A percentile compares a stretch with the other conserved stretches of the same genome.
phyloP scores from a whole-genome alignment of 2,797 vertebrate species.

The Microchirus variegatus region DNA sequence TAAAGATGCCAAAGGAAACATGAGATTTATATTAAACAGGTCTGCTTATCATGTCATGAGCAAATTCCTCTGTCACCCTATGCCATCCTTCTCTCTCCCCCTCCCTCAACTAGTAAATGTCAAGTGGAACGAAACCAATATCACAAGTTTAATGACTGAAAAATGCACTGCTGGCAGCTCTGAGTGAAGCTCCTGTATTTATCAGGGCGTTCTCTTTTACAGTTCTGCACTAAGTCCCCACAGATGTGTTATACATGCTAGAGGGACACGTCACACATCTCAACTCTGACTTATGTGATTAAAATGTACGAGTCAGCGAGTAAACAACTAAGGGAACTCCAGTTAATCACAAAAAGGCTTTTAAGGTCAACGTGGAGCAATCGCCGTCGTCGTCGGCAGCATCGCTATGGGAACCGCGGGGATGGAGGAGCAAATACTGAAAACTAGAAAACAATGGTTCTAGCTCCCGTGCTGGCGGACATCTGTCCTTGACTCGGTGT shows the following conservation, averaged over 20 bases:
- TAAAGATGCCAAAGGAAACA: slow-evolving; percentile 16
- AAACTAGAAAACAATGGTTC: slow-evolving; percentile 15
- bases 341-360: slow-evolving; percentile 27
- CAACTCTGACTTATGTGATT: slow-evolving; percentile 53
- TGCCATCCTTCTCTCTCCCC: slow-evolving; percentile 7
- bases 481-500: slow-evolving; percentile 6
- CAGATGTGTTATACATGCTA: slow-evolving; percentile 61
- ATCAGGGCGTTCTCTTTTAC: slow-evolving; percentile 67
- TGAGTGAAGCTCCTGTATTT: slow-evolving; percentile 62
- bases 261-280: slow-evolving; percentile 63
- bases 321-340: slow-evolving; percentile 41
- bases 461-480: slow-evolving; percentile 37
- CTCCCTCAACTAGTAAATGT: slow-evolving; percentile 28
- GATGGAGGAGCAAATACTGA: background rate
- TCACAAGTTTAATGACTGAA: slow-evolving; percentile 62
- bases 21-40: slow-evolving; percentile 11
- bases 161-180: slow-evolving; percentile 57
- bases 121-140: slow-evolving; percentile 31
- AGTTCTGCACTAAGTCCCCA: slow-evolving; percentile 55
- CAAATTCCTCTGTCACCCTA: slow-evolving; percentile 11
- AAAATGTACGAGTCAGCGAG: slow-evolving; percentile 47
- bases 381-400: background rate
- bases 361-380: slow-evolving; percentile 27
- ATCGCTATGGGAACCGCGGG: slow-evolving; percentile 21
- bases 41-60: slow-evolving; percentile 15